Percentiles rank a stretch among this genome's conserved stretches.
These are phyloP conservation scores for Formica selysi DNA, from an alignment of 1,140 invertebrate species.

Conservation along the genomic window DNA sequence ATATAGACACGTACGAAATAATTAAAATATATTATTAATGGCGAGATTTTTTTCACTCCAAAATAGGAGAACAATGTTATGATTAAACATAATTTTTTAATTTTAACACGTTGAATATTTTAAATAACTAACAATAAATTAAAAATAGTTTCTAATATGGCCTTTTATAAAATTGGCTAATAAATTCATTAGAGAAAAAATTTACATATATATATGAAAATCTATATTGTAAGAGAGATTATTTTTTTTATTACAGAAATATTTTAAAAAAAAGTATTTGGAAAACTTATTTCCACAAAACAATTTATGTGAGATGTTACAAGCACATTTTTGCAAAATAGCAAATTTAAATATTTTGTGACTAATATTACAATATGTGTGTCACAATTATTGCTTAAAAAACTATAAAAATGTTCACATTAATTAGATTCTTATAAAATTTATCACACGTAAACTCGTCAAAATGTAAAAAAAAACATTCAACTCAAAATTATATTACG, in stretches of 20 bases:
- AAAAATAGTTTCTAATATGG: neutral
- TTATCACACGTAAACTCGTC: neutral
- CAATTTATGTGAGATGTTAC: no score
- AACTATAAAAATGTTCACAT: neutral
- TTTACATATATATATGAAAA: no score
- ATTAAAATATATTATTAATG: neutral
- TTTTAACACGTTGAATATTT: neutral
- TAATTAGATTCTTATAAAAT: neutral
- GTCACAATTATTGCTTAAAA: neutral
- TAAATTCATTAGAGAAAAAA: no score
- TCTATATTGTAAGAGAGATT: no score
- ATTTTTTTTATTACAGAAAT: no score
- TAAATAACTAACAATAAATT: neutral
- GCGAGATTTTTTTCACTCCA: no score
- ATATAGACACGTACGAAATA: neutral
- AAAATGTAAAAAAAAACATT: neutral
- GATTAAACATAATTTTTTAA: neutral
- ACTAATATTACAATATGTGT: no score
- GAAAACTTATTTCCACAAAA: no score
- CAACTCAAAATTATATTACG: constrained; percentile 2
- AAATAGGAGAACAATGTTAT: neutral
- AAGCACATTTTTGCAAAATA: no score
- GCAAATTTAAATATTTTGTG: no score
- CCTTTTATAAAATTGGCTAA: no score
- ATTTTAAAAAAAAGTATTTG: no score